phyloP scores from a whole-genome alignment of 2,113 vertebrate genomes.

The human (Homo sapiens) region DNA sequence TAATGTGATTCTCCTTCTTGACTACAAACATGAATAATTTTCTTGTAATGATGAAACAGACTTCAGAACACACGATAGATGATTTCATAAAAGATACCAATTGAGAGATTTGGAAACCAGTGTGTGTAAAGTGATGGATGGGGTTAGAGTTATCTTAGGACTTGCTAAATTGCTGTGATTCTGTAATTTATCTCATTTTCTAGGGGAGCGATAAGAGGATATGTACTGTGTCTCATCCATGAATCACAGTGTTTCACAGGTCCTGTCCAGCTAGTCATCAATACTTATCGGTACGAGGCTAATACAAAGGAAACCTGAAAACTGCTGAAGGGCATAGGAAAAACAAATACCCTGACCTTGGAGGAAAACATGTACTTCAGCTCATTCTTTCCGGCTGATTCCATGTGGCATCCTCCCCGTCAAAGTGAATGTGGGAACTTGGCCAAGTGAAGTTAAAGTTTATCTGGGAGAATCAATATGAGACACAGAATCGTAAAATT shows the following conservation, averaged over 20 bases:
- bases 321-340: rapidly evolving
- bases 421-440: rapidly evolving
- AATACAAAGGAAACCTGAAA: rapidly evolving
- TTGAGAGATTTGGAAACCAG: background rate
- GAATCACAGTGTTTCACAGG: too few relatives aligned
- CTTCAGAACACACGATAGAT: background rate
- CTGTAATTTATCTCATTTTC: background rate
- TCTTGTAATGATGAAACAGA: background rate
- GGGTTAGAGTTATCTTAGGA: rapidly evolving
- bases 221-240: rapidly evolving
- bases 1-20: background rate
- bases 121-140: too few relatives aligned
- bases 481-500: background rate
- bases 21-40: background rate
- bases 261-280: rapidly evolving
- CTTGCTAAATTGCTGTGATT: background rate
- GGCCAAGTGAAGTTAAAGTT: background rate
- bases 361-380: rapidly evolving
- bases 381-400: rapidly evolving
- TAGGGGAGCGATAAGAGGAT: background rate
- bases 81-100: background rate
- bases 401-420: background rate
- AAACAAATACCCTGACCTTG: background rate
- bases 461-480: background rate
- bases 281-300: background rate